These are phyloP conservation scores for Channa maculata DNA, from an alignment of 2,113 vertebrate species.

Conservation along the genomic window DNA sequence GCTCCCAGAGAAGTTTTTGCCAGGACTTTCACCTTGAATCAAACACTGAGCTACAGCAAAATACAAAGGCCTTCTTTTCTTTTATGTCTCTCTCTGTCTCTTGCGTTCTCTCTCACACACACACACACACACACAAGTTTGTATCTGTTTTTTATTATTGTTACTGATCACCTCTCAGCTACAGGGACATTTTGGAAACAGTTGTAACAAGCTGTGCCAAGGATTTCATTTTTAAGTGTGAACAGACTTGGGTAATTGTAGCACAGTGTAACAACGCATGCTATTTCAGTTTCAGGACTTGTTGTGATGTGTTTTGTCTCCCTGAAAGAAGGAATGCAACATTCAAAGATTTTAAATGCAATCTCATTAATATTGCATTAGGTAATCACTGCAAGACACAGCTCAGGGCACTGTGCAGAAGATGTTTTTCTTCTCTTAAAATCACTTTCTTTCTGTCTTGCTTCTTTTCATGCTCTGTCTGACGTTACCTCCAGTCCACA, in stretches of 20 bases:
- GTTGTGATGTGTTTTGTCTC: constrained; percentile 22
- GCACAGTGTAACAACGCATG: constrained; percentile 42
- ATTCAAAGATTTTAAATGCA: constrained; percentile 8
- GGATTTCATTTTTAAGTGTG: constrained; percentile 61
- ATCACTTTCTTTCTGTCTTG: constrained; percentile 9
- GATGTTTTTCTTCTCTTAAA: constrained; percentile 3
- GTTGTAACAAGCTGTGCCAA: constrained; percentile 48
- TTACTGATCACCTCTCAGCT: constrained; percentile 62
- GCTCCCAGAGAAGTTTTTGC: constrained; percentile 50
- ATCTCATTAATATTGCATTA: constrained; percentile 25
- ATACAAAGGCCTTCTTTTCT: constrained; percentile 44
- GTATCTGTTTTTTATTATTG: constrained; percentile 61
- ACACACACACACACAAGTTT: constrained; percentile 13
- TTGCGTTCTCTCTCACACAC: neutral
- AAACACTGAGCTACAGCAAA: constrained; percentile 45
- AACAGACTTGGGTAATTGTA: constrained; percentile 57
- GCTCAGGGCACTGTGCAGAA: neutral
- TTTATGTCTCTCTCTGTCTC: constrained; percentile 30
- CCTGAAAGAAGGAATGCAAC: constrained; percentile 19
- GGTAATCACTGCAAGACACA: constrained; percentile 4
- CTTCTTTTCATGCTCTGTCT: constrained; percentile 14
- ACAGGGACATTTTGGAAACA: constrained; percentile 33
- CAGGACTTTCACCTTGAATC: constrained; percentile 71
- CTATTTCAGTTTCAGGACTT: constrained; percentile 10
- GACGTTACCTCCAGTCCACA: constrained; percentile 19